Evolutionary conservation across 2,113 vertebrate species (phyloP), one percentile per base, ranked within the genome.

Genomic region (Pan troglodytes): DNA sequence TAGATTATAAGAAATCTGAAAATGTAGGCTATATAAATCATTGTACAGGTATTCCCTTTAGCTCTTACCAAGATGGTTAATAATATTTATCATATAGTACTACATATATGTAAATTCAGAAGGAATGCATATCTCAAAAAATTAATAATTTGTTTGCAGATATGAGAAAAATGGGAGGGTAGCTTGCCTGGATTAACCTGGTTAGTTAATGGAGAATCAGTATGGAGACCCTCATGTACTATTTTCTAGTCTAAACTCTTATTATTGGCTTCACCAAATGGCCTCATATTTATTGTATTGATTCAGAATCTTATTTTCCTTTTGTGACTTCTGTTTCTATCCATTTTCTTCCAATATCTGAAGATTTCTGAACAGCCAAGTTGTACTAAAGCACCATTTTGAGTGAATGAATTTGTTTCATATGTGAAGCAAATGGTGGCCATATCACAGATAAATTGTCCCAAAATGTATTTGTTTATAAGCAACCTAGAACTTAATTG

Each of bases 391-490:
- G 16, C 25, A n/a, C 6, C 8, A 76, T 8, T 85, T 92, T 68
- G 22, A 82, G 23, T 43, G 35, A 35, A 9, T 38, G 3, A 23
- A 82, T 45, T 43, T 72, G 7, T 43, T 52, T 89, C 12, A 75
- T 50, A 86, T 89, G 81, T 70, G 0, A 27, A 89, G 25, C 2
- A 89, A 70, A 50, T 20, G 32, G 4, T 48, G 2, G 27, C 68
- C 11, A 3, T 25, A 67, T 81, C 38, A 93, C 35, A 86, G 64
- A 94, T 95, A 85, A 75, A 96, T 16, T 87, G 45, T 85, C 94
- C 84, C 64, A 82, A 94, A 97, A 95, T 79, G 67, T 92, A 76
- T 17, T 78, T 35, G 86, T 98, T 97, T 96, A 96, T 98, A 95
- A 97, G 94, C 80, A 98, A 96, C 89, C 81, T 83, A 70, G 50